These are phyloP conservation scores for Rhinoraja longicauda DNA, from an alignment of 2,797 vertebrate genomes.

Conservation along the genomic window DNA sequence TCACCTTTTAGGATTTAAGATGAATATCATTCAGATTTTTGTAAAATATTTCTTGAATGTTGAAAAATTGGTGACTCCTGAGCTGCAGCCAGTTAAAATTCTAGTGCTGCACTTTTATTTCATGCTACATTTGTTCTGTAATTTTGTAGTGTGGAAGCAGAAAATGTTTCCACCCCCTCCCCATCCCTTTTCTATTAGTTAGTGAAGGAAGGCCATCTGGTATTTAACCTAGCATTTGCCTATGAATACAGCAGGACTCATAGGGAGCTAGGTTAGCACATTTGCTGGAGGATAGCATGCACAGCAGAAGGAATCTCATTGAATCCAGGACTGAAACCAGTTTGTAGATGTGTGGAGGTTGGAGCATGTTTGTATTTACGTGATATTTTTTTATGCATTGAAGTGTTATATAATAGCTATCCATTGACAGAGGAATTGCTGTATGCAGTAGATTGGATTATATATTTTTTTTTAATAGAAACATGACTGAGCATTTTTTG, in stretches of 20 bases:
- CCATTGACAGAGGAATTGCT: neutral
- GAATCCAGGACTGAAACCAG: conserved; percentile 47
- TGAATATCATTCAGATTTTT: neutral
- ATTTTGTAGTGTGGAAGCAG: conserved; percentile 49
- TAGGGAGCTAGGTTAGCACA: conserved; percentile 42
- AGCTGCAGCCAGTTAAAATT: conserved; percentile 35
- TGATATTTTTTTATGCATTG: too few species aligned
- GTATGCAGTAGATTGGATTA: neutral
- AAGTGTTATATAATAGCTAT: neutral
- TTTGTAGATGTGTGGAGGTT: conserved; percentile 55
- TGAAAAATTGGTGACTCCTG: neutral
- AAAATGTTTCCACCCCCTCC: conserved; percentile 45
- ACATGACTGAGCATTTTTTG: neutral
- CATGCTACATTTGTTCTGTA: conserved; percentile 46
- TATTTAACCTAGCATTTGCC: conserved; percentile 57
- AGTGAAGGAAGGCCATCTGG: conserved; percentile 58
- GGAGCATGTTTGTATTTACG: conserved; percentile 22
- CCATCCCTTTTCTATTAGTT: conserved; percentile 46
- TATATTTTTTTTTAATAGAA: neutral
- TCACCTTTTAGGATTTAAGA: neutral
- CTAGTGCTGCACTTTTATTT: conserved; percentile 49
- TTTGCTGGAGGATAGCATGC: conserved; percentile 47
- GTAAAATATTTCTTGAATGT: neutral
- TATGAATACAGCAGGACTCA: conserved; percentile 55
- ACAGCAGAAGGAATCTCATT: conserved; percentile 45